Conservation (phyloP, 2,888 invertebrate genomes). For the Tipula lateralis region DNA sequence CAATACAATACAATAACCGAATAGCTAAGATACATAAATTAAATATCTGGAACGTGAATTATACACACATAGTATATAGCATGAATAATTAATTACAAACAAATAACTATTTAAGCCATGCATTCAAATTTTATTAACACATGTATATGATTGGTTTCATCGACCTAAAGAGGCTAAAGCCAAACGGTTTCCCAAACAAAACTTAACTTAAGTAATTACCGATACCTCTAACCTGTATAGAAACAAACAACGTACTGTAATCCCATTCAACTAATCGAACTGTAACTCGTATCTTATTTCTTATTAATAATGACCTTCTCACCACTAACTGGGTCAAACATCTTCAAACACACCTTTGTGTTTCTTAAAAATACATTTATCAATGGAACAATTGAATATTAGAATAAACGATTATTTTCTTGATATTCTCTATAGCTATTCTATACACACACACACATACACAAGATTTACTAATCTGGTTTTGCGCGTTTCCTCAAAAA, state of each 20-base stretch:
- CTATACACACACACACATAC: too few species aligned
- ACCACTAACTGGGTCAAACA: neutral
- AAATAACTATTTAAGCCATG: neutral
- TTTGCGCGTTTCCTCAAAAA: neutral
- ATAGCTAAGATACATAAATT: too few species aligned
- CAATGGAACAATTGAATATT: neutral
- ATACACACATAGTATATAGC: neutral
- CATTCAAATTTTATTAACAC: neutral
- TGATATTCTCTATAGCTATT: neutral
- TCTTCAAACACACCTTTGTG: neutral
- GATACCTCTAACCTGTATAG: neutral
- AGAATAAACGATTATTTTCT: neutral
- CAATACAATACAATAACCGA: too few species aligned
- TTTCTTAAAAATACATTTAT: neutral
- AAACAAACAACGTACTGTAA: neutral
- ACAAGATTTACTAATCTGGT: neutral
- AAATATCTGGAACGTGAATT: too few species aligned
- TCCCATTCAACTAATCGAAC: neutral
- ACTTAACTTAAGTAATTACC: neutral
- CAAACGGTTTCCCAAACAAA: neutral
- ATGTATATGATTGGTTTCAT: too few species aligned
- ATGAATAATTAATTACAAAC: neutral
- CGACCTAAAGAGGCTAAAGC: neutral
- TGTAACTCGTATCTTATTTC: neutral
- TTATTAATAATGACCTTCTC: neutral